Conservation (phyloP, 1,140 invertebrate genomes). For the Hermetia illucens region DNA sequence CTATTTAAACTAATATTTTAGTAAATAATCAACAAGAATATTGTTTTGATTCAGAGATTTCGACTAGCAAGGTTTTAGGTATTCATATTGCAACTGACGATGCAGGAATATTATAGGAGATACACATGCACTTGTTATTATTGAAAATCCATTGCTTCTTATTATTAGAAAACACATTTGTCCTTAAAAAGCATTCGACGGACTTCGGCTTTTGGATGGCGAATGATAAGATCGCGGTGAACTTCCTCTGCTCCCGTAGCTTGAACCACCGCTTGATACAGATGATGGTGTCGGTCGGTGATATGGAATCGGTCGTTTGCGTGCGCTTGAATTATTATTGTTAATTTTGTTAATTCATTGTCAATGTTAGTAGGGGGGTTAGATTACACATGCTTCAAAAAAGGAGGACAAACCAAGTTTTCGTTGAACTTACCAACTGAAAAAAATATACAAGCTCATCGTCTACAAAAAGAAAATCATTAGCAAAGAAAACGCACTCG, state of each 20-base stretch:
- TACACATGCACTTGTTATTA: too few relatives aligned
- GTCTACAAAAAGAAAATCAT: too few relatives aligned
- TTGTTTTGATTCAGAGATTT: too few relatives aligned
- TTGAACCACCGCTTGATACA: slow-evolving; percentile 49
- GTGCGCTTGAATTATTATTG: slow-evolving; percentile 48
- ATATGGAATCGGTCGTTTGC: slow-evolving; percentile 81
- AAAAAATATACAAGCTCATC: too few relatives aligned
- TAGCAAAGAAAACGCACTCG: too few relatives aligned
- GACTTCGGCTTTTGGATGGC: slow-evolving; percentile 20
- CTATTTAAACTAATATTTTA: background rate
- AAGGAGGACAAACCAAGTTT: too few relatives aligned
- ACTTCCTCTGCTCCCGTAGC: slow-evolving; percentile 35
- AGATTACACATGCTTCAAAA: slow-evolving; percentile 1
- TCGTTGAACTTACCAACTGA: too few relatives aligned
- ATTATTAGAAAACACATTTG: background rate
- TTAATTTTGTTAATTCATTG: too few relatives aligned
- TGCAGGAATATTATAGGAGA: too few relatives aligned
- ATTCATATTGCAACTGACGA: too few relatives aligned
- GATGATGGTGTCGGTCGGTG: slow-evolving; percentile 65
- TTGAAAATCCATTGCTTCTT: background rate
- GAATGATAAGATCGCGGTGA: slow-evolving; percentile 16
- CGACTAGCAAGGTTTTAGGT: too few relatives aligned
- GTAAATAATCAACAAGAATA: background rate
- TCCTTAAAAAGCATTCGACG: slow-evolving; percentile 1
- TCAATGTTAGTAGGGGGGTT: slow-evolving; percentile 19